These are phyloP conservation scores for Eurosta solidaginis DNA, from an alignment of 1,140 invertebrate genomes.

Conservation along the genomic window DNA sequence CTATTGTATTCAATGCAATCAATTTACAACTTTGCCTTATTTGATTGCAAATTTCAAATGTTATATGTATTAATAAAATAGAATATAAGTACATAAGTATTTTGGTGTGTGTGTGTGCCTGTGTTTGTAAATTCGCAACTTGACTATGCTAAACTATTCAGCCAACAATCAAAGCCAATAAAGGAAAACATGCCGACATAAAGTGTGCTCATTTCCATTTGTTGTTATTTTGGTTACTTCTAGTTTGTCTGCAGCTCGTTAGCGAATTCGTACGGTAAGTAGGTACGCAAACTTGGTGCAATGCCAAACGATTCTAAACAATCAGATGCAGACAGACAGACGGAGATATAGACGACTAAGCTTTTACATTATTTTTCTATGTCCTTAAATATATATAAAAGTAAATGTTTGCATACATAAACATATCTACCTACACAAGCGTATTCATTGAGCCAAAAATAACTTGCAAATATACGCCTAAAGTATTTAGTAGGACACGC, in stretches of 20 bases:
- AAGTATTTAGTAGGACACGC: constrained; percentile 25
- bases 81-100: not conserved
- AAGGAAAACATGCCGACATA: not conserved
- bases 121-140: not conserved
- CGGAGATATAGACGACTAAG: not conserved
- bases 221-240: not conserved
- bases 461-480: constrained; percentile 16
- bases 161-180: constrained; percentile 25
- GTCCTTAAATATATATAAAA: no score
- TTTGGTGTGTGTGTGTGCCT: no score
- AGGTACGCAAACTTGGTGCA: not conserved
- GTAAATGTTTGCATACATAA: no score
- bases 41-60: not conserved
- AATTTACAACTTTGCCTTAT: not conserved
- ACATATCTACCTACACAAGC: no score
- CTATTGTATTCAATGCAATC: constrained; percentile 5
- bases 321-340: not conserved
- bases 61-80: no score
- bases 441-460: constrained; percentile 13
- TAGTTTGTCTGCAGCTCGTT: constrained; percentile 15
- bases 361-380: no score
- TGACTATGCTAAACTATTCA: not conserved
- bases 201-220: not conserved
- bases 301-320: not conserved
- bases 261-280: constrained; percentile 1